Evolutionary conservation across 1,140 invertebrate genomes (phyloP).

Genomic region (Drosophila erecta): DNA sequence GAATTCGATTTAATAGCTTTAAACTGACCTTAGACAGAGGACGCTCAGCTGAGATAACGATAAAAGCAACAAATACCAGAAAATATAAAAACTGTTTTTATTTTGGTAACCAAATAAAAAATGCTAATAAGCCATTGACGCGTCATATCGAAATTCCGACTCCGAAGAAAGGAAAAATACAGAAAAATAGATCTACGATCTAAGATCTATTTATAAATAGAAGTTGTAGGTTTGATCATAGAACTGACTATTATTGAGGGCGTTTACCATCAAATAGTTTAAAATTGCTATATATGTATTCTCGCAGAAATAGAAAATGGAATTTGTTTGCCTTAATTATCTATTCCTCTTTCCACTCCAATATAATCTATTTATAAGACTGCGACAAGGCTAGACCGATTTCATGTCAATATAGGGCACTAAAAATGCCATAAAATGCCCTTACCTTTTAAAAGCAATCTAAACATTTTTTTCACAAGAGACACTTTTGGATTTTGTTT

Average conservation of each 20-base stretch:
- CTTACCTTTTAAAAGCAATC: background rate
- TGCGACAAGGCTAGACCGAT: background rate
- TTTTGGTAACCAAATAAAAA: constrained; percentile 2
- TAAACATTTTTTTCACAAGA: too few relatives aligned
- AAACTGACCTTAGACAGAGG: constrained; percentile 36
- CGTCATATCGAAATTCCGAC: constrained; percentile 10
- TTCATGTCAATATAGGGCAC: background rate
- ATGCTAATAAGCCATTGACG: constrained; percentile 27
- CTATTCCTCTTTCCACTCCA: background rate
- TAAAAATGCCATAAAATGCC: background rate
- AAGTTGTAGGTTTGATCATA: too few relatives aligned
- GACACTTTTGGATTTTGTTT: background rate
- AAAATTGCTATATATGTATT: too few relatives aligned
- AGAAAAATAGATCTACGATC: constrained; percentile 4
- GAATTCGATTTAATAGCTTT: constrained; percentile 18
- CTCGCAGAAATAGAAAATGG: background rate
- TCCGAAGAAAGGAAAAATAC: constrained; percentile 8
- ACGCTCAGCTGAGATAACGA: constrained; percentile 11
- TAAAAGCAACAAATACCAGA: constrained; percentile 19
- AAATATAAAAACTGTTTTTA: constrained; percentile 21
- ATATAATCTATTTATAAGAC: constrained; percentile 1
- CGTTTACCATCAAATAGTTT: constrained; percentile 17
- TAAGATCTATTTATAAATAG: constrained; percentile 2
- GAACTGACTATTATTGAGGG: background rate
- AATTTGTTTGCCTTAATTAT: background rate